Conservation (phyloP, 2,113 vertebrate genomes). For the Cygnus atratus region DNA sequence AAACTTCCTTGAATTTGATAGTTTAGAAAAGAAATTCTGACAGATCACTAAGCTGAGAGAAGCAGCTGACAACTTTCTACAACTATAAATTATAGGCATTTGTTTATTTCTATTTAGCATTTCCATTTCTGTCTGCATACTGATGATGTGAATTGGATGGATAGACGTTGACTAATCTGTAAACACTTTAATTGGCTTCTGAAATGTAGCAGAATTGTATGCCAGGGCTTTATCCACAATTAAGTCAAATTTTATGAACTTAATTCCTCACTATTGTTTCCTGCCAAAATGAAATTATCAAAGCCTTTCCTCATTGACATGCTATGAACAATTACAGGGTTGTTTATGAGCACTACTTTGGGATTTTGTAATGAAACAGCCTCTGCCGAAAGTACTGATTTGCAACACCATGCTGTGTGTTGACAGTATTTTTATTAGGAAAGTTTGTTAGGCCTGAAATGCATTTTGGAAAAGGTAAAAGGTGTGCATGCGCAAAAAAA, state of each 20-base stretch:
- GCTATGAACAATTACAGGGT: accelerated
- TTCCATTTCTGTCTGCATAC: background rate
- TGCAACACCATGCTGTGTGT: background rate
- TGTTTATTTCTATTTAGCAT: conserved; percentile 39
- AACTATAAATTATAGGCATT: conserved; percentile 20
- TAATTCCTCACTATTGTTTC: conserved; percentile 41
- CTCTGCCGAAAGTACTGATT: background rate
- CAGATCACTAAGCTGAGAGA: background rate
- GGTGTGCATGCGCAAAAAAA: accelerated
- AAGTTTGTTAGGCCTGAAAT: background rate
- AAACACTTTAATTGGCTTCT: conserved; percentile 59
- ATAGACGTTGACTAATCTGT: conserved; percentile 56
- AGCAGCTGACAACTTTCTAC: background rate
- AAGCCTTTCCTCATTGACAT: background rate
- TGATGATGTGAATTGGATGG: conserved; percentile 22
- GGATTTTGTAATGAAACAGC: background rate
- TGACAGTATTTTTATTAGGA: background rate
- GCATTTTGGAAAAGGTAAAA: background rate
- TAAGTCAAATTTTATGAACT: conserved; percentile 59
- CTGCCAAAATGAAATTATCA: conserved; percentile 43
- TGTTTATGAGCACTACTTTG: background rate
- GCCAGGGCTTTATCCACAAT: conserved; percentile 44
- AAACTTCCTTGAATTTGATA: background rate
- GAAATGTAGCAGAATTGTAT: conserved; percentile 9
- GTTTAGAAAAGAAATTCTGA: background rate